A percentile compares a stretch with the other conserved stretches of the same genome.
These are phyloP conservation scores for Otolemur garnettii DNA, from an alignment of 2,113 vertebrate genomes.

Conservation along the genomic window DNA sequence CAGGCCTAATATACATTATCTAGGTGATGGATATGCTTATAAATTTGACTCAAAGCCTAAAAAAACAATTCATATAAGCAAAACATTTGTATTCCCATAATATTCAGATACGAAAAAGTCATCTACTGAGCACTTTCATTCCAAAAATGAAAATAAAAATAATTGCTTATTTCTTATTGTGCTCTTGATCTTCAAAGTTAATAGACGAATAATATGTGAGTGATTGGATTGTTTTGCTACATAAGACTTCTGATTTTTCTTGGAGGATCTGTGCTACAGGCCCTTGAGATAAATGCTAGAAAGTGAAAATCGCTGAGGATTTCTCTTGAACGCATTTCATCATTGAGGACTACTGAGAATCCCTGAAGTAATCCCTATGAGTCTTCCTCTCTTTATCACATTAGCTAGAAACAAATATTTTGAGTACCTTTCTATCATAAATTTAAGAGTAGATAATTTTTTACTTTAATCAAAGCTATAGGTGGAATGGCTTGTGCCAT, in stretches of 20 bases:
- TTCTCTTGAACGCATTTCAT: neutral
- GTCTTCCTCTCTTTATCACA: neutral
- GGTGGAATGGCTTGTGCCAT: neutral
- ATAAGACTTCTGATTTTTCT: neutral
- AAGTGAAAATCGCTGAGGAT: neutral
- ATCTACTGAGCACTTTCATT: no score
- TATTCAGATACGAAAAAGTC: no score
- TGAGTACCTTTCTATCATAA: conserved; percentile 27
- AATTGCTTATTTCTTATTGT: conserved; percentile 8
- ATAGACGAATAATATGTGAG: neutral
- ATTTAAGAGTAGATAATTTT: conserved; percentile 4
- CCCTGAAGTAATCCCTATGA: neutral
- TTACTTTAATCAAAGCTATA: neutral
- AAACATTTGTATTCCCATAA: no score
- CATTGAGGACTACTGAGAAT: neutral
- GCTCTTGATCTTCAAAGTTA: conserved; percentile 28
- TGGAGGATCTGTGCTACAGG: neutral
- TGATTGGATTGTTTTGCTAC: neutral
- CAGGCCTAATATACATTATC: no score
- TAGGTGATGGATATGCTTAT: no score
- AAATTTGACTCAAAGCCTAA: no score
- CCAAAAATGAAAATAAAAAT: neutral
- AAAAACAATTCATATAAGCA: no score
- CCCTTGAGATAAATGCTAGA: neutral
- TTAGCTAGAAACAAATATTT: conserved; percentile 25